These are phyloP conservation scores for Cataglyphis cursor DNA, from an alignment of 2,888 invertebrate species.

Conservation along the genomic window DNA sequence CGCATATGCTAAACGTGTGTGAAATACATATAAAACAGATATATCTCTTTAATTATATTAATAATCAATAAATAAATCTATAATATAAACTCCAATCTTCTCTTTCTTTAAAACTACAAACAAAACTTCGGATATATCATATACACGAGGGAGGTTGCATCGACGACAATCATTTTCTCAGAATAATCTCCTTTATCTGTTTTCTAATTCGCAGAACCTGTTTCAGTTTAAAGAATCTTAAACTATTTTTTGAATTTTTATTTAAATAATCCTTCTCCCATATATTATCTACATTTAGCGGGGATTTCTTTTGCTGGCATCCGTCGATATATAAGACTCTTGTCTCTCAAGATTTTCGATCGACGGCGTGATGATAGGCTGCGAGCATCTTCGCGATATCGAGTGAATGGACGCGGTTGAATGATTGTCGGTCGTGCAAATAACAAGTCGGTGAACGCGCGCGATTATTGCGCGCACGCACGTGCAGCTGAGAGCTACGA, in stretches of 20 bases:
- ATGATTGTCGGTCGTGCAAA: conserved; percentile 67
- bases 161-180: not conserved
- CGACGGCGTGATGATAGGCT: conserved; percentile 65
- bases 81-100: not conserved
- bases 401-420: conserved; percentile 67
- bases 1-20: not conserved
- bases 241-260: not conserved
- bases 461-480: conserved; percentile 64
- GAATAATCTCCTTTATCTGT: not conserved
- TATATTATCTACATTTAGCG: not conserved
- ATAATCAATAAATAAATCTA: not conserved
- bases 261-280: not conserved
- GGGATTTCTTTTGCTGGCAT: not conserved
- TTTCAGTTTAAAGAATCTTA: not conserved
- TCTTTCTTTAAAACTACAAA: not conserved
- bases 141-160: not conserved
- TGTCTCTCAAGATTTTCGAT: conserved; percentile 45
- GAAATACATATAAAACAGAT: not conserved
- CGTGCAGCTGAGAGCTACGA: not conserved
- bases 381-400: conserved; percentile 36
- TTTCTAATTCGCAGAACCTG: not conserved
- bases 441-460: conserved; percentile 67
- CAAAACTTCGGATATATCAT: not conserved
- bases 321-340: not conserved
- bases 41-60: not conserved